phyloP scores from a whole-genome alignment of 2,888 invertebrate genomes.

The Carabus problematicus region DNA sequence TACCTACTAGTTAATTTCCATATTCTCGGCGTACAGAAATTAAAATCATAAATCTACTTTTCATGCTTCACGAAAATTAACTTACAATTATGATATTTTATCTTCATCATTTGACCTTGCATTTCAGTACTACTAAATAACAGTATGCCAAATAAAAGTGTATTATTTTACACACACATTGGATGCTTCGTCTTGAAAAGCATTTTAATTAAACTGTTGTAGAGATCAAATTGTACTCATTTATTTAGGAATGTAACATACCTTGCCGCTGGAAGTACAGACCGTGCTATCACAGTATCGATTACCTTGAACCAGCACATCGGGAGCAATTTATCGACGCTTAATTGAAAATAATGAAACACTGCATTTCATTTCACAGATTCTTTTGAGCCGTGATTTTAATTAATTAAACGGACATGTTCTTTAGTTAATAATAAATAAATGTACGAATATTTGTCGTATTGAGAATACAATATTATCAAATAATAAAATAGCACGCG shows the following conservation, averaged over 20 bases:
- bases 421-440: conserved; percentile 14
- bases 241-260: conserved; percentile 18
- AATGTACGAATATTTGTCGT: background rate
- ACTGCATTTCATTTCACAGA: conserved; percentile 4
- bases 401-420: background rate
- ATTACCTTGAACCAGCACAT: conserved; percentile 5
- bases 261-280: background rate
- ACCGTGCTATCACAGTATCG: conserved; percentile 18
- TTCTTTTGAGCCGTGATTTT: conserved; percentile 4
- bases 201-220: conserved; percentile 33
- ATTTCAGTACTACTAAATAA: background rate
- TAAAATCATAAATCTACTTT: no score
- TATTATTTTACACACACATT: background rate
- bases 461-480: background rate
- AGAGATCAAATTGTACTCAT: conserved; percentile 26
- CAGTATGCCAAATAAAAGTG: background rate
- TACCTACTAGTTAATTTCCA: no score
- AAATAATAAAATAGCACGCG: background rate
- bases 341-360: conserved; percentile 22
- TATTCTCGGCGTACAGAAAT: no score
- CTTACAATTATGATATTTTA: no score
- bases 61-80: no score
- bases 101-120: no score
- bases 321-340: conserved; percentile 10
- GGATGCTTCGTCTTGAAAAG: conserved; percentile 18